These are phyloP conservation scores for Ricordea florida DNA, from an alignment of 92 coral and sea anemone species.

Conservation along the genomic window DNA sequence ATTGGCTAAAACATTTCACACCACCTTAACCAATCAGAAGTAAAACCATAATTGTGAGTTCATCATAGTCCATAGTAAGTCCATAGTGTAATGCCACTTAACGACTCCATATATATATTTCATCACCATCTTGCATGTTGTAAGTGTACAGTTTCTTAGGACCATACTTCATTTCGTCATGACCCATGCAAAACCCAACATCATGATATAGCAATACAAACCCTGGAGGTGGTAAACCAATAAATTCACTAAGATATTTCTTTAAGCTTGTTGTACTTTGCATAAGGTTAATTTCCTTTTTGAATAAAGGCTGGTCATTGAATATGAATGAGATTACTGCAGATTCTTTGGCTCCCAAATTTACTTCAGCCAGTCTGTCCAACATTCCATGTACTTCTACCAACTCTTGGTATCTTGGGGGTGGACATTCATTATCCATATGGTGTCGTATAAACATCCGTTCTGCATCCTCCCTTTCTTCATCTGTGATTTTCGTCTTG, in stretches of 20 bases:
- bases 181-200: conserved; percentile 32
- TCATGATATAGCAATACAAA: conserved; percentile 64
- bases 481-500: conserved; percentile 61
- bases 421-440: conserved; percentile 74
- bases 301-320: conserved; percentile 71
- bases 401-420: conserved; percentile 70
- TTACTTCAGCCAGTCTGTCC: conserved; percentile 77
- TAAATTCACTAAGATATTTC: conserved; percentile 70
- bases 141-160: conserved; percentile 58
- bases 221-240: conserved; percentile 70
- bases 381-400: conserved; percentile 76
- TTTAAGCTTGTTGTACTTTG: conserved; percentile 81
- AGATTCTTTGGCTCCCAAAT: conserved; percentile 64
- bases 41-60: neutral
- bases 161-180: conserved; percentile 60
- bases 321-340: conserved; percentile 63
- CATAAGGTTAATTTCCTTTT: conserved; percentile 50
- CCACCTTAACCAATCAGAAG: neutral
- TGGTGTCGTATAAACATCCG: conserved; percentile 79
- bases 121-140: conserved; percentile 84
- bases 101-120: conserved; percentile 60
- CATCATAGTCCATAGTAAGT: neutral
- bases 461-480: conserved; percentile 90
- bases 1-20: neutral
- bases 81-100: neutral